Percentiles rank a stretch among this genome's conserved stretches.
Evolutionary conservation across 2,113 vertebrate species (phyloP).

Genomic region (Labeo catla): DNA sequence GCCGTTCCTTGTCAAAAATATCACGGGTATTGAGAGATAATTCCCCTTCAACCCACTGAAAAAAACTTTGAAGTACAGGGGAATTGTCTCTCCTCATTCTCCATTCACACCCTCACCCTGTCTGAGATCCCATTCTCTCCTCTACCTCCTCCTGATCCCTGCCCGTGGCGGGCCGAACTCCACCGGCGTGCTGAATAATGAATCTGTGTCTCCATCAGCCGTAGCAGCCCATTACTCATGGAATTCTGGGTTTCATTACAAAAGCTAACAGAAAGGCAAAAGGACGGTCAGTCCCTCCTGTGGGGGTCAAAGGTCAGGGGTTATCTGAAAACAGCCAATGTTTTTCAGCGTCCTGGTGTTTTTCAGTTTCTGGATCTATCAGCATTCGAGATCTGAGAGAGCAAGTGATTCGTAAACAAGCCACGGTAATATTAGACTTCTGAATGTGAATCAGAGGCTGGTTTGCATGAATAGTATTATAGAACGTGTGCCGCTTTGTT

Average conservation of each 20-base stretch:
- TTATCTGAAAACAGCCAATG: conserved; percentile 62
- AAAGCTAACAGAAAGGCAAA: conserved; percentile 65
- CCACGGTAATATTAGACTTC: conserved; percentile 6
- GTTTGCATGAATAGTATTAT: conserved; percentile 37
- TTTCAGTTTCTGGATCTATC: not conserved
- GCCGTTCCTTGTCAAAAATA: conserved; percentile 29
- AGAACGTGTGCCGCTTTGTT: not conserved
- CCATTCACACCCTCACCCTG: conserved; percentile 37
- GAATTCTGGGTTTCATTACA: conserved; percentile 66
- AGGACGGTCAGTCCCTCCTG: conserved; percentile 44
- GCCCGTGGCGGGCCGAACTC: conserved; percentile 49
- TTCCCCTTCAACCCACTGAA: conserved; percentile 3
- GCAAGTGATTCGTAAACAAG: conserved; percentile 40
- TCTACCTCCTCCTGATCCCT: conserved; percentile 58
- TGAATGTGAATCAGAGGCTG: conserved; percentile 32
- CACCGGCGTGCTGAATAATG: conserved; percentile 63
- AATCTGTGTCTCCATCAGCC: conserved; percentile 67
- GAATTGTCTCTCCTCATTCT: conserved; percentile 36
- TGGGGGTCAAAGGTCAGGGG: conserved; percentile 34
- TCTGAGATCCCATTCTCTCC: conserved; percentile 60
- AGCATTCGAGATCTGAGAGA: conserved; percentile 48
- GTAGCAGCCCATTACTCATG: conserved; percentile 54
- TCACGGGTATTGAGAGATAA: conserved; percentile 37
- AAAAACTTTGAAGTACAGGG: conserved; percentile 34
- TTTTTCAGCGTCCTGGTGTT: conserved; percentile 44